Evolutionary conservation across 2,113 vertebrate species (phyloP), one percentile per base, ranked within the genome.

Genomic region (Laticauda laticaudata): DNA sequence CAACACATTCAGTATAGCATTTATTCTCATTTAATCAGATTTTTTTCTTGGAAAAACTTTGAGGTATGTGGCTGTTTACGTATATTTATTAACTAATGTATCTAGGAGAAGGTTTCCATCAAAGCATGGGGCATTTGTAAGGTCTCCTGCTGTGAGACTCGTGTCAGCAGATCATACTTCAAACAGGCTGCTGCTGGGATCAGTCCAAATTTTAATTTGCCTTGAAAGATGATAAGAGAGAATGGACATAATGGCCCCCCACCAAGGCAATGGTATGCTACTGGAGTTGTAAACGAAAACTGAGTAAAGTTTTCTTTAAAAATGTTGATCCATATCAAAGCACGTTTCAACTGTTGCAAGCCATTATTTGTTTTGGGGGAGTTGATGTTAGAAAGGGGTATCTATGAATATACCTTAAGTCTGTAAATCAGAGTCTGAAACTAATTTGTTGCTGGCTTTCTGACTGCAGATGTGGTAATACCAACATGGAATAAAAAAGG

Each of bases 41-140:
- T 39, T 59, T 53, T 26, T 59, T 59, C 20, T 57, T 94, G 9
- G 88, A 81, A 34, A 81, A 59, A 0, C 4, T 39, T 34, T 15
- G 51, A 91, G 43, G 15, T 23, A 12, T 24, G 1, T 85, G n/a
- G 18, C 18, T 0, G 0, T 89, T 53, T 92, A 29, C 2, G 0
- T 57, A 3, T 90, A 5, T 3, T 90, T 8, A 93, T 96, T 90
- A 81, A 6, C 88, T 24, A 56, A 5, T 57, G 88, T 56, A 57
- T 57, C 55, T 21, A 89, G 34, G 55, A 87, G 86, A 87, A 29
- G 1, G 5, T 3, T n/a, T 54, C 53, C 26, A 54, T 29, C 26
- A 18, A 87, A 89, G 54, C 55, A 14, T 57, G 34, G 12, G 12
- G 21, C 55, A 89, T 43, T 34, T 89, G 51, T 21, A 89, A 89